phyloP scores from a whole-genome alignment of 2,797 vertebrate genomes.

The Parauchenoglanis punctatus region DNA sequence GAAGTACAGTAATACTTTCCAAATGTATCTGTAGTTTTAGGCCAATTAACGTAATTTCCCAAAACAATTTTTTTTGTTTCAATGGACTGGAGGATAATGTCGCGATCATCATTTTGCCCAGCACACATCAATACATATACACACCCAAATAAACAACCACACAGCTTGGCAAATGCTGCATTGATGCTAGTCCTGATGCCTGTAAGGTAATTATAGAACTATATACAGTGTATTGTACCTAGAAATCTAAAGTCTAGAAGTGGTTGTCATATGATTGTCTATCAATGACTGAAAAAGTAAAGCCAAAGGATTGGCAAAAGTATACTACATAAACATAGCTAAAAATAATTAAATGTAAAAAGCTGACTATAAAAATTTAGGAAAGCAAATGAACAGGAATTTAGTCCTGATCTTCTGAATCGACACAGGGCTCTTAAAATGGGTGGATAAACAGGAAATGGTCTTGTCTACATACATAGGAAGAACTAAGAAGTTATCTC shows the following conservation, averaged over 20 bases:
- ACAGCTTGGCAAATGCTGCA: not conserved
- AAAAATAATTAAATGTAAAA: not conserved
- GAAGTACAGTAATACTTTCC: not conserved
- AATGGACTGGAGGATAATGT: not conserved
- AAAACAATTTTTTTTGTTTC: not conserved
- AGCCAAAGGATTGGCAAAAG: not conserved
- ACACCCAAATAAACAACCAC: not conserved
- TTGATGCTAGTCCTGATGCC: not conserved
- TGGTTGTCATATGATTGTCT: not conserved
- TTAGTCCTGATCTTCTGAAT: not conserved
- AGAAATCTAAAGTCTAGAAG: not conserved
- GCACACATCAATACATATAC: not conserved
- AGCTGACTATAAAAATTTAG: not conserved
- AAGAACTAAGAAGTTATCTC: constrained; percentile 23
- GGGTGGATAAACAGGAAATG: constrained; percentile 45
- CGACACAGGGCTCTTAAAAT: constrained; percentile 10
- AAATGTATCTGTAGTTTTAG: not conserved
- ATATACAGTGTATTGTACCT: not conserved
- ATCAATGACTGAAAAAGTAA: not conserved
- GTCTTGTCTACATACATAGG: constrained; percentile 41
- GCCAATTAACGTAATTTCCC: not conserved
- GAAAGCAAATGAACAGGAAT: not conserved
- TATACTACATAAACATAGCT: not conserved
- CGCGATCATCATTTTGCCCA: not conserved
- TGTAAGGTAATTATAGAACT: not conserved